A percentile compares a stretch with the other conserved stretches of the same genome.
Conservation (phyloP, 1,140 invertebrate species). For the Leptopilina clavipes region DNA sequence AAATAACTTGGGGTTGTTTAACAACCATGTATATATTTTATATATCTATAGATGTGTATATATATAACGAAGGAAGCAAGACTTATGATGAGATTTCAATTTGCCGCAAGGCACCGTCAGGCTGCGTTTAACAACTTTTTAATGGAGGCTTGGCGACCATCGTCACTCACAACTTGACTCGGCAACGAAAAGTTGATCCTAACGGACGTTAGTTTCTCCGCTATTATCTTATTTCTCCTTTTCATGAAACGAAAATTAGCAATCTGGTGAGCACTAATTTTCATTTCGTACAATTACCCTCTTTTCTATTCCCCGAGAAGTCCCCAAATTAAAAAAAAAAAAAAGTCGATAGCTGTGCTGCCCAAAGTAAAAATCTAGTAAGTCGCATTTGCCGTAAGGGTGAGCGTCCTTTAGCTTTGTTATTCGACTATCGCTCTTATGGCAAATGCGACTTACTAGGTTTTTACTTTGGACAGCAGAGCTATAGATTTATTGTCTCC, state of each 20-base stretch:
- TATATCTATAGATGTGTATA: constrained; percentile 57
- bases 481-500: neutral
- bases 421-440: no score
- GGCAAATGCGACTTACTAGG: no score
- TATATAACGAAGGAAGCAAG: constrained; percentile 65
- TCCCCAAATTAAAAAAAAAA: neutral
- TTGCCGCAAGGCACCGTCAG: constrained; percentile 74
- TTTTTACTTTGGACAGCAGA: no score
- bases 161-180: constrained; percentile 60
- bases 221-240: constrained; percentile 30
- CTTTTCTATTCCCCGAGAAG: neutral
- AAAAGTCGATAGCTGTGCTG: neutral
- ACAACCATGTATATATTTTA: constrained; percentile 57
- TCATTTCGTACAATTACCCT: neutral
- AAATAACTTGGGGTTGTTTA: constrained; percentile 54
- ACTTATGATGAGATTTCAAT: constrained; percentile 74
- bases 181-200: constrained; percentile 67
- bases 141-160: constrained; percentile 72
- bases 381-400: no score
- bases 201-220: constrained; percentile 57
- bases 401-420: no score
- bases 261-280: constrained; percentile 12
- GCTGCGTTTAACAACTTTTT: constrained; percentile 75
- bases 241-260: constrained; percentile 18
- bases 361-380: no score